Conservation (phyloP, 1,140 invertebrate genomes). For the Drosophila albomicans region DNA sequence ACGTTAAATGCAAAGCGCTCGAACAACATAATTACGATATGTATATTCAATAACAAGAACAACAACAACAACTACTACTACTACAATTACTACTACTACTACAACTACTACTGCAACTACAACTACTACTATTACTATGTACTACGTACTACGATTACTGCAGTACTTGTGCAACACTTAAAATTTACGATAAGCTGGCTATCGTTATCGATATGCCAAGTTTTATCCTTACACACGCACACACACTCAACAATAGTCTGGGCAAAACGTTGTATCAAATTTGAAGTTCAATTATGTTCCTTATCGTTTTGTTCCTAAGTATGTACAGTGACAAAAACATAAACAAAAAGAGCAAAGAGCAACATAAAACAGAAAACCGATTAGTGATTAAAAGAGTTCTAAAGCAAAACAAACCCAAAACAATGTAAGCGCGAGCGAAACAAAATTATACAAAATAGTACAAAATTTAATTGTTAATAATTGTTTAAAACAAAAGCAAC, state of each 20-base stretch:
- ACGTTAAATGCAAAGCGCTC: constrained; percentile 81
- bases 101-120: constrained; percentile 19
- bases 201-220: constrained; percentile 19
- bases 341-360: constrained; percentile 2
- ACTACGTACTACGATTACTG: constrained; percentile 38
- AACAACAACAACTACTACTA: constrained; percentile 13
- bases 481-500: constrained; percentile 63
- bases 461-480: constrained; percentile 76
- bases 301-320: constrained; percentile 80
- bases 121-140: constrained; percentile 25
- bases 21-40: constrained; percentile 21
- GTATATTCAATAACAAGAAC: constrained; percentile 20
- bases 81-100: constrained; percentile 8
- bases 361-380: constrained; percentile 45
- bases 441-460: constrained; percentile 58
- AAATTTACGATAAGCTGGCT: constrained; percentile 20
- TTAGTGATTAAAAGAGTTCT: constrained; percentile 68
- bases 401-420: constrained; percentile 42
- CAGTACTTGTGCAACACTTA: constrained; percentile 13
- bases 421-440: constrained; percentile 44
- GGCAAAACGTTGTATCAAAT: constrained; percentile 69
- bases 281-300: constrained; percentile 81
- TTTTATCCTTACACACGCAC: constrained; percentile 15
- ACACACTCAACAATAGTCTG: constrained; percentile 54
- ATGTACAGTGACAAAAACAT: constrained; percentile 35